Evolutionary conservation across 2,888 invertebrate species (phyloP), one percentile per base, ranked within the genome.

Genomic region (Drosophila pseudotalamancana): DNA sequence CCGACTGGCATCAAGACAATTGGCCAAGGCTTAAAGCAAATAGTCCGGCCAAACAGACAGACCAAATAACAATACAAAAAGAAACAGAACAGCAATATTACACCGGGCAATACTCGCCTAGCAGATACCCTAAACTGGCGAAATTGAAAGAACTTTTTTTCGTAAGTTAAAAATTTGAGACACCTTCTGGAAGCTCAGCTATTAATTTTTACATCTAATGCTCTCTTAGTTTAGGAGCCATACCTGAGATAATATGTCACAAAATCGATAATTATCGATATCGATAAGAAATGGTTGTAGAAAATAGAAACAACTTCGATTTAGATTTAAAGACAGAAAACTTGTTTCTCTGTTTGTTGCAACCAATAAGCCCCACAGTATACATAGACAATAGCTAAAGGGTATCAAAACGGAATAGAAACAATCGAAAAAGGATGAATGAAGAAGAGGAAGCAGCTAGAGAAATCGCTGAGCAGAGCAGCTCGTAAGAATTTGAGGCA

Each of bases 401-500:
- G 27, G 43, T 27, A 27, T 29, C 6, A 6, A 29, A 19, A 4
- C 16, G 8, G 11, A 23, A 16, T 16, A 8, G n/a, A 18, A 18
- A 29, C n/a, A 27, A 16, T 16, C 25, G 25, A 35, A 32, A 9
- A 35, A 43, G 8, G 34, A 4, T 23, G 32, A 18, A 5, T 25
- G 23, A 23, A 12, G 3, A 37, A 23, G 25, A 14, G 25, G 1
- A 16, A 39, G 12, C 32, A 31, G 29, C 4, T 25, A 25, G n/a
- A 55, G 32, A 29, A 29, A 46, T 16, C 31, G 45, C 51, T 35
- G 9, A 39, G 12, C n/a, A 9, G 18, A 49, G 16, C 29, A 57
- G 27, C 64, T 73, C 65, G 57, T 56, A 66, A 66, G 75, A 57
- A 70, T 74, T 65, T 73, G 48, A 53, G 37, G 61, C 75, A 73